Conservation (phyloP, 2,797 vertebrate genomes). For the Pantherophis alleghaniensis region DNA sequence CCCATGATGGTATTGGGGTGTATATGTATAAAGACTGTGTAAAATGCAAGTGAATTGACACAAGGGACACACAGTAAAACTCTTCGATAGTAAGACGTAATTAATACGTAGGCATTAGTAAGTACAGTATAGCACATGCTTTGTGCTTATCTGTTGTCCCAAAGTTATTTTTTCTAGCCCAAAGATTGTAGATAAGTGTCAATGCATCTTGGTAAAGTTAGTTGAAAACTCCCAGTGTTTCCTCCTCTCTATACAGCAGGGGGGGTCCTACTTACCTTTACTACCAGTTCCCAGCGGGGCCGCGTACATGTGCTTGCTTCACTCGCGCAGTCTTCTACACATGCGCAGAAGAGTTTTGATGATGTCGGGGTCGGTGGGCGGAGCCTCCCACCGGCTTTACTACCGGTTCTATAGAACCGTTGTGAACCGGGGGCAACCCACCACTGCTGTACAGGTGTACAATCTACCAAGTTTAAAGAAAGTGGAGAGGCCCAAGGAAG, state of each 20-base stretch:
- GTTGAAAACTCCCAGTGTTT: neutral
- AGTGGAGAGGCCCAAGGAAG: neutral
- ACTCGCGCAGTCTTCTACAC: no score
- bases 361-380: no score
- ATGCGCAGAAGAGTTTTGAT: no score
- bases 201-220: neutral
- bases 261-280: no score
- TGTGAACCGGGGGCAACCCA: no score
- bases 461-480: neutral
- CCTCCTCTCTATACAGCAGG: neutral
- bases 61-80: neutral
- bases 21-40: neutral
- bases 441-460: neutral
- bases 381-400: no score
- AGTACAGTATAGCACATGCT: neutral
- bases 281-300: no score
- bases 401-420: no score
- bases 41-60: neutral
- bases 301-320: no score
- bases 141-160: neutral
- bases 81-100: neutral
- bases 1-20: neutral
- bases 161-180: neutral
- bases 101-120: neutral
- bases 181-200: neutral